These are phyloP conservation scores for Siderastrea radians DNA, from an alignment of 92 coral and sea anemone species.

Conservation along the genomic window DNA sequence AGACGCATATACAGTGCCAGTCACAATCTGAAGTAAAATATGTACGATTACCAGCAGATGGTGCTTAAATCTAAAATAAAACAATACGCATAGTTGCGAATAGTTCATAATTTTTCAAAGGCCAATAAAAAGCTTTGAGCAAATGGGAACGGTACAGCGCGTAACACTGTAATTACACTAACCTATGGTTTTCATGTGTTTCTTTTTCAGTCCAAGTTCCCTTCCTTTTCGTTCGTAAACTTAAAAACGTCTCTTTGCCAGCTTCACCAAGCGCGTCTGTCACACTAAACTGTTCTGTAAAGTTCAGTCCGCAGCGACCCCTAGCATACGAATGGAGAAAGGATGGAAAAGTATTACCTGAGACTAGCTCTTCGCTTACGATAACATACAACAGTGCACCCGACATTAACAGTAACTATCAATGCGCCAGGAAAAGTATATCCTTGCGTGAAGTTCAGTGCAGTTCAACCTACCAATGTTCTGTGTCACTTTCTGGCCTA, in stretches of 20 bases:
- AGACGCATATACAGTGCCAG: no score
- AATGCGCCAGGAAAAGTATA: not conserved
- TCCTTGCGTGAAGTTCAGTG: not conserved
- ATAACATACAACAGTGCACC: not conserved
- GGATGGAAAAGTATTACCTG: not conserved
- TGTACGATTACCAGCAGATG: no score
- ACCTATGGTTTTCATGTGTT: no score
- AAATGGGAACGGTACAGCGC: no score
- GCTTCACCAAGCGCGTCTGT: not conserved
- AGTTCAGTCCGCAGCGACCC: not conserved
- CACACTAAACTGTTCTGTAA: not conserved
- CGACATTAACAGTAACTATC: not conserved
- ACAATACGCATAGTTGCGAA: no score
- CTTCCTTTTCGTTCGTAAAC: not conserved
- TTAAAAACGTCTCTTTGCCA: not conserved
- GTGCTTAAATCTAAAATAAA: no score
- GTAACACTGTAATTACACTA: no score
- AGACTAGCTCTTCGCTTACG: not conserved
- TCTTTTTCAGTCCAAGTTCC: constrained; percentile 5
- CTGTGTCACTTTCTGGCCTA: not conserved
- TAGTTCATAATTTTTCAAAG: no score
- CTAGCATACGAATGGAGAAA: not conserved
- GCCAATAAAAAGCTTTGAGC: no score
- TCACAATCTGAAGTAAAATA: no score
- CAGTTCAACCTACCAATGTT: not conserved